phyloP scores from a whole-genome alignment of 2,888 invertebrate genomes.

The Drosophila mettleri region DNA sequence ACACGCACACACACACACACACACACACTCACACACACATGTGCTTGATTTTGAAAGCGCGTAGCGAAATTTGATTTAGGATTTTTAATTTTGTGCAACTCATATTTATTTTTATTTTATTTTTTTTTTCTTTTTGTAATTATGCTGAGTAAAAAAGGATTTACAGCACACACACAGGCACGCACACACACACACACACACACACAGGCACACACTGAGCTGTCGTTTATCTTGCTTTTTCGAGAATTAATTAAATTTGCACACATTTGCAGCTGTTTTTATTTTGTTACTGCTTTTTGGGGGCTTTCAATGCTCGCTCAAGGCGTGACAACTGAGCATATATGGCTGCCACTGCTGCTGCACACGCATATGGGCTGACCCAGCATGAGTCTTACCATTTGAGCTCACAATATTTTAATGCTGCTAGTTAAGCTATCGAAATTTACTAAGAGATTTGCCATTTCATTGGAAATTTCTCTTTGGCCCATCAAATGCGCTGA shows the following conservation, averaged over 20 bases:
- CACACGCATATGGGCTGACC: background rate
- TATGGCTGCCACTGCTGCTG: background rate
- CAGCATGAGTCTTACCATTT: background rate
- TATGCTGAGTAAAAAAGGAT: slow-evolving; percentile 77
- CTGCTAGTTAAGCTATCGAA: background rate
- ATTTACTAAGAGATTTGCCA: background rate
- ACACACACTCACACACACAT: slow-evolving; percentile 25
- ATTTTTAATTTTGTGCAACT: slow-evolving; percentile 81
- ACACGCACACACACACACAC: slow-evolving; percentile 27
- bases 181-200: slow-evolving; percentile 18
- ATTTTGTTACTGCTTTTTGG: background rate
- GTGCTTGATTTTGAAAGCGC: slow-evolving; percentile 35
- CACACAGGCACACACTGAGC: slow-evolving; percentile 1
- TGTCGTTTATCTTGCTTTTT: slow-evolving; percentile 65
- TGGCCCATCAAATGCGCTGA: background rate
- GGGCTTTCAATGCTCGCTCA: slow-evolving; percentile 3
- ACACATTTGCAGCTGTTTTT: slow-evolving; percentile 72
- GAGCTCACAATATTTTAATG: background rate
- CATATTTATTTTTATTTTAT: slow-evolving; percentile 60
- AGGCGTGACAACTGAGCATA: background rate
- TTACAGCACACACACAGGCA: slow-evolving; percentile 49
- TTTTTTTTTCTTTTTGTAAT: slow-evolving; percentile 75
- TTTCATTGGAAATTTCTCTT: background rate
- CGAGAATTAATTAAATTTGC: slow-evolving; percentile 80
- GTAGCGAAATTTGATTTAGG: slow-evolving; percentile 78